Conservation (phyloP, 2,888 invertebrate genomes). For the Glyphotaelius pellucidus region DNA sequence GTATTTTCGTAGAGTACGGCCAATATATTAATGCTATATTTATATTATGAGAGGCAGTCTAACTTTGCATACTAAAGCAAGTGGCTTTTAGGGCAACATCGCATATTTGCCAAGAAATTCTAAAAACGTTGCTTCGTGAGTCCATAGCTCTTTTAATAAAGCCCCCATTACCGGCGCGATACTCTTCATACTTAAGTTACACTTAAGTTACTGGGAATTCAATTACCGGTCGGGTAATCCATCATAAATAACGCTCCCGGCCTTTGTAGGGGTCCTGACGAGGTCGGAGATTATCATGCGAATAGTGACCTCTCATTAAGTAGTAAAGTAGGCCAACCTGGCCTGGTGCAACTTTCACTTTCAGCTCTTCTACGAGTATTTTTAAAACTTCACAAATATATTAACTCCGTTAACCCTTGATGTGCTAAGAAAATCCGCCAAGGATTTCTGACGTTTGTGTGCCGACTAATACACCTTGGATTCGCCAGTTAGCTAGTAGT, state of each 20-base stretch:
- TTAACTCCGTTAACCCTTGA: no score
- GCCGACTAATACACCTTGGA: no score
- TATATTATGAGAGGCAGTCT: background rate
- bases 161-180: slow-evolving; percentile 3
- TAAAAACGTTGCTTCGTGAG: background rate
- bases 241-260: slow-evolving; percentile 6
- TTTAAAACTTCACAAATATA: background rate
- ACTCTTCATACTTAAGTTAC: background rate
- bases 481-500: no score
- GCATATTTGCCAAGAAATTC: background rate
- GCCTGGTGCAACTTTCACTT: background rate
- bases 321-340: background rate
- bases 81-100: background rate
- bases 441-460: no score
- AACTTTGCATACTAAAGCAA: background rate
- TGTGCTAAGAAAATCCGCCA: no score
- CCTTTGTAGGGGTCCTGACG: background rate
- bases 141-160: background rate
- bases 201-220: slow-evolving; percentile 14
- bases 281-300: background rate
- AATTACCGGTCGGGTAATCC: slow-evolving; percentile 19
- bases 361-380: background rate
- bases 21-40: background rate
- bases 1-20: background rate
- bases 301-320: background rate